A percentile compares a stretch with the other conserved stretches of the same genome.
These are phyloP conservation scores for Metellina segmentata DNA, from an alignment of 2,888 invertebrate species.

Conservation along the genomic window DNA sequence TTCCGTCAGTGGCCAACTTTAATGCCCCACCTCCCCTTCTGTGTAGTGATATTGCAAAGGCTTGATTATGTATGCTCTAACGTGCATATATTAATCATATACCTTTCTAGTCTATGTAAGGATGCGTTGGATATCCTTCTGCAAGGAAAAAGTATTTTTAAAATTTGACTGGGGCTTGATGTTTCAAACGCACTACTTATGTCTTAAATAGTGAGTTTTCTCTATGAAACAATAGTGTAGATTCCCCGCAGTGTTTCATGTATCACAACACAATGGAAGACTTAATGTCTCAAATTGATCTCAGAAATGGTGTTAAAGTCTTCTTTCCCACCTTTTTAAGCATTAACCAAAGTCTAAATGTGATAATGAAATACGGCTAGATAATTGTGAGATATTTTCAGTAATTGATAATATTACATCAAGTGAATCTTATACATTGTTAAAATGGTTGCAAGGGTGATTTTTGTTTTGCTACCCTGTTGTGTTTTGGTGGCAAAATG, in stretches of 20 bases:
- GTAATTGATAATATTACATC: neutral
- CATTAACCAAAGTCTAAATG: constrained; percentile 34
- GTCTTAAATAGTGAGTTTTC: too few species aligned
- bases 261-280: neutral
- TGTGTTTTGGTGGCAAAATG: neutral
- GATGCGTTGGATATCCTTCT: neutral
- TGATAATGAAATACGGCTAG: neutral
- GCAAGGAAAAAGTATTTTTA: neutral
- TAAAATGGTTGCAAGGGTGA: neutral
- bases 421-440: neutral
- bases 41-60: constrained; percentile 72
- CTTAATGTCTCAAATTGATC: neutral
- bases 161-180: constrained; percentile 32
- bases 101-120: constrained; percentile 72
- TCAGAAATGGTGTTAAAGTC: neutral
- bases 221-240: too few species aligned
- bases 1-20: constrained; percentile 57
- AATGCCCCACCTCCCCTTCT: constrained; percentile 39
- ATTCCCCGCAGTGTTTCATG: too few species aligned
- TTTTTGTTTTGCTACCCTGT: neutral
- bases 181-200: constrained; percentile 8
- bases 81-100: constrained; percentile 60
- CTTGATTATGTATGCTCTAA: constrained; percentile 60
- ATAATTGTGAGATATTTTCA: neutral
- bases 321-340: neutral